Base-by-base conservation (phyloP, 2,888 invertebrate species). In the Lycaena phlaeas region DNA sequence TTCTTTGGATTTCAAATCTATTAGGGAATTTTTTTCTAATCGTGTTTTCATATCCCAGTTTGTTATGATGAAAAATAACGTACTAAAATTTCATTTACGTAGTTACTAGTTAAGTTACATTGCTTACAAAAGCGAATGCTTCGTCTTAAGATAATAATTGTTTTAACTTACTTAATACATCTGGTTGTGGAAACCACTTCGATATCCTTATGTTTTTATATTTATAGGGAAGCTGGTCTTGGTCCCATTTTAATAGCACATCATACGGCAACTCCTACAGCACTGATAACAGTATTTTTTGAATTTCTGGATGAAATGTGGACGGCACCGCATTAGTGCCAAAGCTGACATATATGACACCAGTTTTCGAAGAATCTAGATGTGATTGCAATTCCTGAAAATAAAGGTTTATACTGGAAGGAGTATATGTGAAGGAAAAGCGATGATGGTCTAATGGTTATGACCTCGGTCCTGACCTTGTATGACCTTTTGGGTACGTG, bases 181-280 rank as follows among this genome's bases (percentile, higher is more conserved):
- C 44, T 2, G 51, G 4, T 34, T 56, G 56, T 10, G 56, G 55
- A 10, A 58, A 42, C 58, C 58, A 62, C 37, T 59, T 56, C 2
- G 50, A 45, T 28, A 56, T 53, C 43, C 38, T 53, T 1, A 61
- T 50, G 36, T 62, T 78, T 14, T 50, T 41, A 0, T 71, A 57
- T 14, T 51, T 27, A 26, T 45, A 47, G 2, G 54, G 56, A 41
- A 70, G 52, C 17, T 44, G 44, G 4, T 67, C 64, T 2, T 51
- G 52, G 41, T 71, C 67, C 66, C 68, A 76, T 51, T 78, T 82
- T 68, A 68, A 78, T 2, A 82, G 36, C 1, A 84, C 63, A 27
- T 68, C 56, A 43, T 75, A 78, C 0, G 71, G 70, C 11, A 81
- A 44, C 15, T 59, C 48, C 0, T 65, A 61, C 34, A 85, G 69